Evolutionary conservation across 2,888 invertebrate genomes (phyloP).

Genomic region (Creontiades dilutus): DNA sequence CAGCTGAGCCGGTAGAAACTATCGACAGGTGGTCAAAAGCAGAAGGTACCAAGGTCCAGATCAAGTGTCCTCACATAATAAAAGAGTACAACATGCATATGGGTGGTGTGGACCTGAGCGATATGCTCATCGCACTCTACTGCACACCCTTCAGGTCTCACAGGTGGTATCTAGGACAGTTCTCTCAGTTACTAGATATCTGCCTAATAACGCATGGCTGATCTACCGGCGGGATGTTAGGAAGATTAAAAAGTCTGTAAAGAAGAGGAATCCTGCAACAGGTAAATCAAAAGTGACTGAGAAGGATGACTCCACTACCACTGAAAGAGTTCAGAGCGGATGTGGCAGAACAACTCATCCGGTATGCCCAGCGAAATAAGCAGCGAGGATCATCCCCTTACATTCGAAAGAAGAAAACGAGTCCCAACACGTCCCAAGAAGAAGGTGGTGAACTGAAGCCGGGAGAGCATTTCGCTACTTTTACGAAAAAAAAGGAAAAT

Average conservation of each 20-base stretch:
- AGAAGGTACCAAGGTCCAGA: conserved; percentile 2
- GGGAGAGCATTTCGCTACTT: conserved; percentile 50
- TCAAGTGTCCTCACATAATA: conserved; percentile 58
- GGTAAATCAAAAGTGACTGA: conserved; percentile 21
- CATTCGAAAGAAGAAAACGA: conserved; percentile 6
- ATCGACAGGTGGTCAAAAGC: conserved; percentile 71
- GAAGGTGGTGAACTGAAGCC: neutral
- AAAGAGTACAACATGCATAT: conserved; percentile 60
- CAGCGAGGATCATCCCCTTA: conserved; percentile 4
- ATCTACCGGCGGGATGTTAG: conserved; percentile 26
- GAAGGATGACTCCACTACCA: neutral
- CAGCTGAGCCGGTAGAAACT: conserved; percentile 69
- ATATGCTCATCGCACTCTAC: conserved; percentile 48
- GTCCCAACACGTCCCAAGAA: neutral
- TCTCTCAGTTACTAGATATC: conserved; percentile 40
- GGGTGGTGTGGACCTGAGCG: conserved; percentile 53
- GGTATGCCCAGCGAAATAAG: conserved; percentile 1
- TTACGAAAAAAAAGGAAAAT: conserved; percentile 65
- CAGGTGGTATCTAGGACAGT: conserved; percentile 41
- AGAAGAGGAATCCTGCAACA: neutral
- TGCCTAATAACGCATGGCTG: conserved; percentile 33
- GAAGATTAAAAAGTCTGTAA: conserved; percentile 11
- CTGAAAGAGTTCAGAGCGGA: conserved; percentile 30
- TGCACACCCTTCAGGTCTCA: conserved; percentile 29
- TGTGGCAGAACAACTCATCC: neutral